These are phyloP conservation scores for Tarsius wallacei DNA, from an alignment of 2,797 vertebrate species.

Conservation along the genomic window DNA sequence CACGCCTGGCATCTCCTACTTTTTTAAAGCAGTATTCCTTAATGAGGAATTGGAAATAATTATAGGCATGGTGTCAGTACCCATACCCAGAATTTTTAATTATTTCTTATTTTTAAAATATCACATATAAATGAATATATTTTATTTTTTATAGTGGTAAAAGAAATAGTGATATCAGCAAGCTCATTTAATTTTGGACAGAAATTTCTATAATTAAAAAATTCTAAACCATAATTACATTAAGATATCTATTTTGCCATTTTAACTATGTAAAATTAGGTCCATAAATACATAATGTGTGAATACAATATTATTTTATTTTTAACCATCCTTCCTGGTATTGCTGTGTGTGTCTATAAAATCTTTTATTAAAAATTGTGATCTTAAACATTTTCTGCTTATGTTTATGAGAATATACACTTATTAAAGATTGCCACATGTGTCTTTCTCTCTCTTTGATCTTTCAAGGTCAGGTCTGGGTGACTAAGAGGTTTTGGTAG, in stretches of 20 bases:
- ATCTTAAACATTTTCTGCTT: background rate
- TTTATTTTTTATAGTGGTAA: background rate
- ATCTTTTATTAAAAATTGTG: constrained; percentile 33
- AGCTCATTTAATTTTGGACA: constrained; percentile 11
- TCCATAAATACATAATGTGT: background rate
- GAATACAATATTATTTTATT: background rate
- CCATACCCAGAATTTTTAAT: constrained; percentile 22
- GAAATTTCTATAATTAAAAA: constrained; percentile 50
- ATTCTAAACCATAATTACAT: constrained; percentile 32
- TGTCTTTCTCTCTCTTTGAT: background rate
- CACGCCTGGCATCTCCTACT: background rate
- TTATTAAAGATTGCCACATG: background rate
- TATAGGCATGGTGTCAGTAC: background rate
- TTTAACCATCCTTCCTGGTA: background rate
- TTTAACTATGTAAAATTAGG: constrained; percentile 37
- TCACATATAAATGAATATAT: background rate
- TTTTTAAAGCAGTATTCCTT: constrained; percentile 63
- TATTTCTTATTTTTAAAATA: constrained; percentile 52
- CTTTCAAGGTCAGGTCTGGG: background rate
- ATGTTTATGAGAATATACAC: background rate
- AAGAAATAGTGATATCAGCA: background rate
- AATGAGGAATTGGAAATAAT: constrained; percentile 70
- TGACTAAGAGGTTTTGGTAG: background rate
- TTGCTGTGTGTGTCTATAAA: background rate
- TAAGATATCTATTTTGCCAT: constrained; percentile 35